These are phyloP conservation scores for Orbicella faveolata DNA, from an alignment of 64 coral and sea anemone species.

Conservation along the genomic window DNA sequence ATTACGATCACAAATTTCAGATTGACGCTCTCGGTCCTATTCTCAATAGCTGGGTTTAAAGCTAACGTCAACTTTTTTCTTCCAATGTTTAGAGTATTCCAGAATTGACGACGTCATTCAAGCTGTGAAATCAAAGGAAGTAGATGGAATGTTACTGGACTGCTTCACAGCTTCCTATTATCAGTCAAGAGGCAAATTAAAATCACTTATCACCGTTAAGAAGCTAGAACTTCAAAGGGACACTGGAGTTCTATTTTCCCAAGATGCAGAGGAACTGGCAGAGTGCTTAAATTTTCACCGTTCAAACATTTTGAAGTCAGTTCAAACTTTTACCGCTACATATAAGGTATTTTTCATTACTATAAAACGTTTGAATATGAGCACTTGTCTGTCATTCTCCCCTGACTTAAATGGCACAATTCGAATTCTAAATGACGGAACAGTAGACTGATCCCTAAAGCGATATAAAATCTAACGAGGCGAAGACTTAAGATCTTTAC, in stretches of 20 bases:
- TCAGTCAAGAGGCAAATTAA: too few species aligned
- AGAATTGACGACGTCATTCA: neutral
- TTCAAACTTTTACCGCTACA: neutral
- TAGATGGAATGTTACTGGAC: conserved; percentile 8
- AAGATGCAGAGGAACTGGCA: neutral
- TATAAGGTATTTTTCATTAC: neutral
- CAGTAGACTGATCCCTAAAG: too few species aligned
- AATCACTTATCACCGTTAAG: too few species aligned
- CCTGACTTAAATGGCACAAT: too few species aligned
- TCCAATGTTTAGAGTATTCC: neutral
- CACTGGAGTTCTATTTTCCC: neutral
- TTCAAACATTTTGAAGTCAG: conserved; percentile 4
- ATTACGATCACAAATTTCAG: too few species aligned
- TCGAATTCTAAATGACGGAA: too few species aligned
- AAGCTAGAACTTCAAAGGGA: too few species aligned
- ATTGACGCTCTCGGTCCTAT: neutral
- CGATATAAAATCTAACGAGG: too few species aligned
- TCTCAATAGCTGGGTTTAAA: too few species aligned
- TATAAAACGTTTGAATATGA: too few species aligned
- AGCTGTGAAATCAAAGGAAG: neutral
- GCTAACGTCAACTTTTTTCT: neutral
- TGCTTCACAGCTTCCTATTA: neutral
- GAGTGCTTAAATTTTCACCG: neutral
- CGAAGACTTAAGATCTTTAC: too few species aligned
- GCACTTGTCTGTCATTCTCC: neutral